Evolutionary conservation across 2,888 invertebrate species (phyloP).

Genomic region (Thelaira solivaga): DNA sequence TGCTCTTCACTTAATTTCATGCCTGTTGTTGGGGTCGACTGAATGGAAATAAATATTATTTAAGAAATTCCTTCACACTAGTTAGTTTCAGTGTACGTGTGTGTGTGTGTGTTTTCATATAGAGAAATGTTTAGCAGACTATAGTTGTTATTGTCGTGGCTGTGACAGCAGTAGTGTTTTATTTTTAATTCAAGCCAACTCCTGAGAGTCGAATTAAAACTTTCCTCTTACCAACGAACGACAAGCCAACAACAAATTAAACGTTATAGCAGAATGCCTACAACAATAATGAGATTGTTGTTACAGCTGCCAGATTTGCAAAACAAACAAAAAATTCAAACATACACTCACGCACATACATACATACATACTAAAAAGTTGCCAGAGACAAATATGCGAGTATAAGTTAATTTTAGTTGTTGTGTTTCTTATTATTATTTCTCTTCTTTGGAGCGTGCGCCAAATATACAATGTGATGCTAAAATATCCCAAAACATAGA

Average conservation of each 20-base stretch:
- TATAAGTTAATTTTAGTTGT: slow-evolving; percentile 36
- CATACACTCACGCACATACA: not conserved
- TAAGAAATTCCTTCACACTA: not conserved
- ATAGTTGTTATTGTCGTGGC: not conserved
- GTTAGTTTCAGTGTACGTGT: not conserved
- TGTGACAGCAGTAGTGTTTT: slow-evolving; percentile 18
- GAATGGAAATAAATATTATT: slow-evolving; percentile 46
- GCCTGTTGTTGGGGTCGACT: slow-evolving; percentile 34
- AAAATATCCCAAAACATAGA: slow-evolving; percentile 58
- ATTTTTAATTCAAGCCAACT: slow-evolving; percentile 45
- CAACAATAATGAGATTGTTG: slow-evolving; percentile 47
- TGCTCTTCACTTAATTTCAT: not conserved
- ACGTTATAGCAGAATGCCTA: slow-evolving; percentile 43
- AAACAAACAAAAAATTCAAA: not conserved
- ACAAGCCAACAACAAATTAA: slow-evolving; percentile 5
- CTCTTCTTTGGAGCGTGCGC: slow-evolving; percentile 60
- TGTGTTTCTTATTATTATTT: slow-evolving; percentile 23
- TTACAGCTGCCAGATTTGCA: slow-evolving; percentile 16
- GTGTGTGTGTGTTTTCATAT: not conserved
- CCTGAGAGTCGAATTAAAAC: slow-evolving; percentile 39
- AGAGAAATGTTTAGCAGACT: slow-evolving; percentile 35
- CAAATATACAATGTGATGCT: slow-evolving; percentile 39
- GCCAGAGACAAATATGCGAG: slow-evolving; percentile 24
- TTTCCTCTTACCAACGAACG: not conserved
- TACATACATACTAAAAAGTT: not conserved